A percentile compares a stretch with the other conserved stretches of the same genome.
phyloP scores from a whole-genome alignment of 1,140 invertebrate species.

The Nylanderia fulva region DNA sequence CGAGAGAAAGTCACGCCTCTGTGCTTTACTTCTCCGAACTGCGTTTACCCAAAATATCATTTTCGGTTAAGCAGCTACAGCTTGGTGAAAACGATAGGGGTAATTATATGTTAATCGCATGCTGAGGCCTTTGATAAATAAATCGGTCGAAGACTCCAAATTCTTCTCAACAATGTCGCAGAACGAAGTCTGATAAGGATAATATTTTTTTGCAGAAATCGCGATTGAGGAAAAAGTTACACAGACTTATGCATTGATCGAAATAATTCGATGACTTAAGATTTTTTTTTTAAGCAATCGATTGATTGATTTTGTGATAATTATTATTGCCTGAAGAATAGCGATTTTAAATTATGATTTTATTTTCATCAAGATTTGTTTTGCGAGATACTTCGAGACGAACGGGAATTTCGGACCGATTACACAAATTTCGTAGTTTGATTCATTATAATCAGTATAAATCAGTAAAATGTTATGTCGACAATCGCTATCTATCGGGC shows the following conservation, averaged over 20 bases:
- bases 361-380: neutral
- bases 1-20: conserved; percentile 32
- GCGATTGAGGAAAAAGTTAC: conserved; percentile 15
- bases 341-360: neutral
- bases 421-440: neutral
- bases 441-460: conserved; percentile 9
- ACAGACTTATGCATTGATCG: neutral
- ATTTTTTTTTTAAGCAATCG: neutral
- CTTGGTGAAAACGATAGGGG: neutral
- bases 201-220: neutral
- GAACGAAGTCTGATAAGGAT: conserved; percentile 31
- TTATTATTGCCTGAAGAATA: neutral
- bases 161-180: neutral
- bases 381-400: neutral
- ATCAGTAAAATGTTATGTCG: conserved; percentile 27
- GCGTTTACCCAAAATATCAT: neutral
- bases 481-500: neutral
- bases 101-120: neutral
- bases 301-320: neutral
- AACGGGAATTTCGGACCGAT: neutral
- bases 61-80: neutral
- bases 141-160: conserved; percentile 14
- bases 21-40: neutral
- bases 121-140: neutral
- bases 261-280: no score